These are phyloP conservation scores for Petrocephalus zakoni DNA, from an alignment of 2,113 vertebrate species.

Conservation along the genomic window DNA sequence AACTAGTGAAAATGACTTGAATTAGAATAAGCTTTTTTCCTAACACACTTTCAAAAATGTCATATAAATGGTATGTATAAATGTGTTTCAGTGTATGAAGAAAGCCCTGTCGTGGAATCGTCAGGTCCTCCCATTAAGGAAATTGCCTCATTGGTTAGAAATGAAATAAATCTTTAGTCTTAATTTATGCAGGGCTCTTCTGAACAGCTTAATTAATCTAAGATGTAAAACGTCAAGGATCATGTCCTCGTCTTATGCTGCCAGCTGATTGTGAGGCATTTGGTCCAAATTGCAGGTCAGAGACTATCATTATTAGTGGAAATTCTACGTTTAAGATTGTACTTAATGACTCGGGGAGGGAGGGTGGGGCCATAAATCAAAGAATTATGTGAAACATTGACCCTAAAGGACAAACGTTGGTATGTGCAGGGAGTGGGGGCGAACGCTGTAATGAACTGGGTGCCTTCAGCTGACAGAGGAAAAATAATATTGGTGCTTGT, in stretches of 20 bases:
- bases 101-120: not conserved
- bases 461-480: not conserved
- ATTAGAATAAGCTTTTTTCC: not conserved
- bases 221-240: not conserved
- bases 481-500: not conserved
- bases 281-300: not conserved
- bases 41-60: not conserved
- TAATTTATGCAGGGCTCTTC: not conserved
- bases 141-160: not conserved
- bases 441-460: not conserved
- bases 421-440: not conserved
- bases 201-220: not conserved
- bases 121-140: not conserved
- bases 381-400: slow-evolving; percentile 25
- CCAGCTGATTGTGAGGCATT: not conserved
- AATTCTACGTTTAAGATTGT: slow-evolving; percentile 3
- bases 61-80: not conserved
- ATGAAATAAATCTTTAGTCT: not conserved
- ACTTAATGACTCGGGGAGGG: not conserved
- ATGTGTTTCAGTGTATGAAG: not conserved
- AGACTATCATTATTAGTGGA: not conserved
- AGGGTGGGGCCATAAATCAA: slow-evolving; percentile 6
- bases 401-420: not conserved
- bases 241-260: not conserved
- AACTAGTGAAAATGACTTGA: not conserved